Conservation (phyloP, 2,888 invertebrate species). For the Papilio demoleus region DNA sequence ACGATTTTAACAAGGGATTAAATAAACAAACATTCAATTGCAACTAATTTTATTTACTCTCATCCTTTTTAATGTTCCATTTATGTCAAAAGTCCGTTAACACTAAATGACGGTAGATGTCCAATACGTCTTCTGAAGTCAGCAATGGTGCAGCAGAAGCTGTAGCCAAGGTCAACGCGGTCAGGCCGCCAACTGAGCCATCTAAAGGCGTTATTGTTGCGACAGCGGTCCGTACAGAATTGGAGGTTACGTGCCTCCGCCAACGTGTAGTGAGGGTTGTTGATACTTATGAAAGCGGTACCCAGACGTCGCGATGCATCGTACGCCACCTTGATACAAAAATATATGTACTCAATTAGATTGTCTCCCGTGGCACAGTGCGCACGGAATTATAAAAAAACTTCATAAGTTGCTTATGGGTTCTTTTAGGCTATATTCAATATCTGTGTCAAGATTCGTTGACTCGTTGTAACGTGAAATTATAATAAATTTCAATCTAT, state of each 20-base stretch:
- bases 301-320: conserved; percentile 77
- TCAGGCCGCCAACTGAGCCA: conserved; percentile 85
- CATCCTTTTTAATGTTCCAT: conserved; percentile 30
- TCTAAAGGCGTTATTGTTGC: conserved; percentile 81
- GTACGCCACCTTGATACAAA: conserved; percentile 77
- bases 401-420: too few relatives aligned
- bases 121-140: conserved; percentile 81
- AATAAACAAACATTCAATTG: background rate
- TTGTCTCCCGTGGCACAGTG: too few relatives aligned
- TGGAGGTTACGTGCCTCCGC: conserved; percentile 65
- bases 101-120: conserved; percentile 79
- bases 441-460: too few relatives aligned
- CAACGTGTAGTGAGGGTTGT: conserved; percentile 83
- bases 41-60: background rate
- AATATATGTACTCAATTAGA: background rate
- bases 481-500: too few relatives aligned
- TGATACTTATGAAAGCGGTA: conserved; percentile 85
- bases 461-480: too few relatives aligned
- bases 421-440: too few relatives aligned
- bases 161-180: conserved; percentile 80
- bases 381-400: too few relatives aligned
- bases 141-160: conserved; percentile 85
- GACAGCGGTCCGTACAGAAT: conserved; percentile 80
- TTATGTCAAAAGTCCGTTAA: conserved; percentile 70
- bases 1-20: background rate